These are phyloP conservation scores for Columba guinea DNA, from an alignment of 2,797 vertebrate genomes.

Conservation along the genomic window DNA sequence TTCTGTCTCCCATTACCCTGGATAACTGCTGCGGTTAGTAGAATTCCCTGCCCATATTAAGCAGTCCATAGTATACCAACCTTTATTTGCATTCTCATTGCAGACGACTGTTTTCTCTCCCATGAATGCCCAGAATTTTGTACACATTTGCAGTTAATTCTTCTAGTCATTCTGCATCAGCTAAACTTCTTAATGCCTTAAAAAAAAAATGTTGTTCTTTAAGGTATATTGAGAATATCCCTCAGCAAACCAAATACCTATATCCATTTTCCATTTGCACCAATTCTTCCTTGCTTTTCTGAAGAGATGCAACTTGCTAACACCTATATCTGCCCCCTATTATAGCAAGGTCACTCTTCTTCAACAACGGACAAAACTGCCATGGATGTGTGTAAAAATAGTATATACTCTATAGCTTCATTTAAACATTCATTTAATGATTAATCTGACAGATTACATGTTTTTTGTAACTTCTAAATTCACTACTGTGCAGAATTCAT, in stretches of 20 bases:
- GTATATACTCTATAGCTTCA: neutral
- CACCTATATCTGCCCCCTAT: neutral
- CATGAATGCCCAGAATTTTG: neutral
- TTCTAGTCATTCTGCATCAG: neutral
- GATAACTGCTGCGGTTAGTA: neutral
- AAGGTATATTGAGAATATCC: neutral
- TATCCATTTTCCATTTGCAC: neutral
- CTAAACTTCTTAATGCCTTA: neutral
- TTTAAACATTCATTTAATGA: neutral
- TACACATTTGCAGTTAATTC: neutral
- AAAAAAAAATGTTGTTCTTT: neutral
- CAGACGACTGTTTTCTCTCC: neutral
- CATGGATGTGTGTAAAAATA: neutral
- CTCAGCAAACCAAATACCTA: neutral
- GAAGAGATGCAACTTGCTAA: neutral
- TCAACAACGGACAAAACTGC: neutral
- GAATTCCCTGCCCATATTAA: neutral
- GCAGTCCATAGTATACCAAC: neutral
- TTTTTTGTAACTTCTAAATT: neutral
- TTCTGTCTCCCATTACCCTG: neutral
- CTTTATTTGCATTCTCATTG: neutral
- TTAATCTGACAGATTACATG: neutral
- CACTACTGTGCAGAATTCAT: neutral
- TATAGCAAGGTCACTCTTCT: neutral
- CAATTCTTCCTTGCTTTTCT: neutral